A percentile compares a stretch with the other conserved stretches of the same genome.
phyloP scores from a whole-genome alignment of 1,140 invertebrate genomes.

The Thaumetopoea pityocampa region DNA sequence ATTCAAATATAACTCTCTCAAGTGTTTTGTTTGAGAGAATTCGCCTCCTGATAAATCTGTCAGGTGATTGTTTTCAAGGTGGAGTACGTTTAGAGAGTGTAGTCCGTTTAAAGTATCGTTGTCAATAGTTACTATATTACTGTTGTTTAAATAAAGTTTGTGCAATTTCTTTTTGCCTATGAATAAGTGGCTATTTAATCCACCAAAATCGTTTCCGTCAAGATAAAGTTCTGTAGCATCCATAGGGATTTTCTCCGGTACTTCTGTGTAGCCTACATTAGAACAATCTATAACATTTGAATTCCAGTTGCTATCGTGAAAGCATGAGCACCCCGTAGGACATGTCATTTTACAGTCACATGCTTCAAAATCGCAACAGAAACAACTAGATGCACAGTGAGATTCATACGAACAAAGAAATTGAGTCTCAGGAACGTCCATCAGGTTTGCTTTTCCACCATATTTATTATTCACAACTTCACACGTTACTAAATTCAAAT shows the following conservation, averaged over 20 bases:
- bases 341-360: slow-evolving; percentile 95
- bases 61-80: slow-evolving; percentile 88
- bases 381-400: slow-evolving; percentile 91
- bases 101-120: slow-evolving; percentile 91
- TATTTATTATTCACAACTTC: slow-evolving; percentile 89
- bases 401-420: slow-evolving; percentile 91
- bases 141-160: slow-evolving; percentile 89
- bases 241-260: slow-evolving; percentile 91
- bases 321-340: slow-evolving; percentile 90
- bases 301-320: slow-evolving; percentile 92
- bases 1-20: slow-evolving; percentile 89
- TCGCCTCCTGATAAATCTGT: slow-evolving; percentile 85
- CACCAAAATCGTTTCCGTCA: slow-evolving; percentile 88
- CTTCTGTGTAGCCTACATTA: slow-evolving; percentile 81
- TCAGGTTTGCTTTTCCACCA: slow-evolving; percentile 83
- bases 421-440: slow-evolving; percentile 87
- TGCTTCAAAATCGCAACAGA: slow-evolving; percentile 93
- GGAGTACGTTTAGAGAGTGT: slow-evolving; percentile 83
- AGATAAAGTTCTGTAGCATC: slow-evolving; percentile 92
- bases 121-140: slow-evolving; percentile 84
- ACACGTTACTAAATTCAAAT: slow-evolving; percentile 89
- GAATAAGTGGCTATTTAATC: slow-evolving; percentile 88
- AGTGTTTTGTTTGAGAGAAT: slow-evolving; percentile 83
- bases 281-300: slow-evolving; percentile 93
- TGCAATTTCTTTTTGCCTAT: slow-evolving; percentile 91